These are phyloP conservation scores for Cacatua alba DNA, from an alignment of 2,113 vertebrate genomes.

Conservation along the genomic window DNA sequence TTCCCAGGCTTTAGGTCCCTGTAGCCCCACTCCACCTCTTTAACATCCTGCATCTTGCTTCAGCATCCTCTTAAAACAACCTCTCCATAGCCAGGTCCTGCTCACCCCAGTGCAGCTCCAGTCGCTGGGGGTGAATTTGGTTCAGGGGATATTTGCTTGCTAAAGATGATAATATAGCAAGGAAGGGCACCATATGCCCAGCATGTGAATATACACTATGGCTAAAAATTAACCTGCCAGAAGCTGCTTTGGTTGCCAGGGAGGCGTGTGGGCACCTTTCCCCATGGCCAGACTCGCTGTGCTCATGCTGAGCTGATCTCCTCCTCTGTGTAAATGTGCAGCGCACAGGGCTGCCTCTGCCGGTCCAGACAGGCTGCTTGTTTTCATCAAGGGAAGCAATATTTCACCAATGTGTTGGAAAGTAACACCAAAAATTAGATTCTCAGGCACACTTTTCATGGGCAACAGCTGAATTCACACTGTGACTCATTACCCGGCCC, in stretches of 20 bases:
- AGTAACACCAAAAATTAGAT: not conserved
- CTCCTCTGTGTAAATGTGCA: fast-evolving
- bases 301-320: not conserved
- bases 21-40: not conserved
- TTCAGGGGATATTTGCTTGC: not conserved
- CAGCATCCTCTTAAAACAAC: not conserved
- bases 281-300: fast-evolving
- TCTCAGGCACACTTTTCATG: not conserved
- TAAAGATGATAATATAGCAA: not conserved
- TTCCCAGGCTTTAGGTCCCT: not conserved
- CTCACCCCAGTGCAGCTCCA: not conserved
- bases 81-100: not conserved
- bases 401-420: not conserved
- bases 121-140: not conserved
- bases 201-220: fast-evolving
- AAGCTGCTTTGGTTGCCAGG: not conserved
- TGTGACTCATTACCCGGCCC: fast-evolving
- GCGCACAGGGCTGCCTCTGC: fast-evolving
- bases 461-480: not conserved
- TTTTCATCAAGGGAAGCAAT: not conserved
- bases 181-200: not conserved
- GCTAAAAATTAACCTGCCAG: constrained; percentile 23
- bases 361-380: not conserved
- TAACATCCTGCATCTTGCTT: not conserved
- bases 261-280: not conserved